Conservation (phyloP, 1,140 invertebrate genomes). For the Micrasema longulum region DNA sequence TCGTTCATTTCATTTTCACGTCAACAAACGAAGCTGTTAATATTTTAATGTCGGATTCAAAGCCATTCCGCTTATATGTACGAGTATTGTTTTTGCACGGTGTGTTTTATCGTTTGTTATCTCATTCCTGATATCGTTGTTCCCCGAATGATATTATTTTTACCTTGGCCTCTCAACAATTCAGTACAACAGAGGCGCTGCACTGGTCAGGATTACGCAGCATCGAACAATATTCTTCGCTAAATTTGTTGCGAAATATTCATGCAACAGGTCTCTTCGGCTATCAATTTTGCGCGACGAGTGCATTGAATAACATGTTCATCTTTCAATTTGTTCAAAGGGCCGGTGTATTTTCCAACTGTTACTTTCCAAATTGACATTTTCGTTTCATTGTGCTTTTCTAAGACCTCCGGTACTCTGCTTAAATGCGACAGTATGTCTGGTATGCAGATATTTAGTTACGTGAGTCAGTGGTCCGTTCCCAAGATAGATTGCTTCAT, state of each 20-base stretch:
- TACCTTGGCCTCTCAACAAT: background rate
- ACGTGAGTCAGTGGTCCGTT: conserved; percentile 38
- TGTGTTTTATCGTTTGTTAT: conserved; percentile 16
- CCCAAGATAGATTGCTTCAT: conserved; percentile 45
- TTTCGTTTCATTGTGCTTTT: background rate
- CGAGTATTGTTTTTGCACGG: background rate
- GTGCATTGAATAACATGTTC: too few species aligned
- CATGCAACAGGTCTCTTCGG: too few species aligned
- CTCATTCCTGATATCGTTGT: background rate
- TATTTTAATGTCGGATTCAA: too few species aligned
- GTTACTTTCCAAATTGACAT: too few species aligned
- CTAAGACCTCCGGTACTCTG: too few species aligned
- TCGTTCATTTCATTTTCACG: too few species aligned
- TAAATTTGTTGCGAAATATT: too few species aligned
- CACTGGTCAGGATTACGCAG: conserved; percentile 7
- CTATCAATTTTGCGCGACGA: too few species aligned
- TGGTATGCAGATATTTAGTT: conserved; percentile 13
- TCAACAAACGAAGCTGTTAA: too few species aligned
- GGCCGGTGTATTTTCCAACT: too few species aligned
- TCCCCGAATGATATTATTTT: background rate
- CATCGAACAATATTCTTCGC: background rate
- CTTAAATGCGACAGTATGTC: conserved; percentile 16
- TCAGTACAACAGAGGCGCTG: background rate
- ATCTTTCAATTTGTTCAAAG: too few species aligned
- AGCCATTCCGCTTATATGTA: too few species aligned